Conservation (phyloP, 2,113 vertebrate species). For the Rafetus swinhoei region DNA sequence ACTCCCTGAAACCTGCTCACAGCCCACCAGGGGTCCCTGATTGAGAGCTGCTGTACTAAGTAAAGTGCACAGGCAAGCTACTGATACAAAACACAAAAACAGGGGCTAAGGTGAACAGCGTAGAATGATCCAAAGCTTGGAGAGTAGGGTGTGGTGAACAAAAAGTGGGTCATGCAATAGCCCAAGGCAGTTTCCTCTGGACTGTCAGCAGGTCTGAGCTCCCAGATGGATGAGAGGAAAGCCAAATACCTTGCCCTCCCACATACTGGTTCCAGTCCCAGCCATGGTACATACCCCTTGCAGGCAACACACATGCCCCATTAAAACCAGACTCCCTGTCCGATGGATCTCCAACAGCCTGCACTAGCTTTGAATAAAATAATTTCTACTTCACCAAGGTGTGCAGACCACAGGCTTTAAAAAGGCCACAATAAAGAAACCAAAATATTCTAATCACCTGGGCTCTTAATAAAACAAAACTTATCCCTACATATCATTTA, state of each 20-base stretch:
- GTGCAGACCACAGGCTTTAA: fast-evolving
- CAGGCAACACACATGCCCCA: not conserved
- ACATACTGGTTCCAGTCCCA: not conserved
- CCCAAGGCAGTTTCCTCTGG: constrained; percentile 73
- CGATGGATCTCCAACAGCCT: not conserved
- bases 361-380: not conserved
- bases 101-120: constrained; percentile 29
- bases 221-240: constrained; percentile 23
- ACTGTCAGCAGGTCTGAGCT: constrained; percentile 25
- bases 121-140: constrained; percentile 59
- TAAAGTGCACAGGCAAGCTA: not conserved
- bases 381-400: constrained; percentile 29
- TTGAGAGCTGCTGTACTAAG: no score
- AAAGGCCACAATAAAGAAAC: not conserved
- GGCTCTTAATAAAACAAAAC: fast-evolving
- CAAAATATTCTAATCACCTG: fast-evolving
- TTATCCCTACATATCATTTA: not conserved
- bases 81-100: not conserved
- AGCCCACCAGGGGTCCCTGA: no score
- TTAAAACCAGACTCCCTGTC: fast-evolving
- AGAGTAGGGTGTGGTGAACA: constrained; percentile 74
- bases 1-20: no score
- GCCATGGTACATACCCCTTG: not conserved
- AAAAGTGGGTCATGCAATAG: constrained; percentile 81
- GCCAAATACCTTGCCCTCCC: constrained; percentile 22